Base-by-base conservation (phyloP, 1,140 invertebrate species). In the Euura lappo region DNA sequence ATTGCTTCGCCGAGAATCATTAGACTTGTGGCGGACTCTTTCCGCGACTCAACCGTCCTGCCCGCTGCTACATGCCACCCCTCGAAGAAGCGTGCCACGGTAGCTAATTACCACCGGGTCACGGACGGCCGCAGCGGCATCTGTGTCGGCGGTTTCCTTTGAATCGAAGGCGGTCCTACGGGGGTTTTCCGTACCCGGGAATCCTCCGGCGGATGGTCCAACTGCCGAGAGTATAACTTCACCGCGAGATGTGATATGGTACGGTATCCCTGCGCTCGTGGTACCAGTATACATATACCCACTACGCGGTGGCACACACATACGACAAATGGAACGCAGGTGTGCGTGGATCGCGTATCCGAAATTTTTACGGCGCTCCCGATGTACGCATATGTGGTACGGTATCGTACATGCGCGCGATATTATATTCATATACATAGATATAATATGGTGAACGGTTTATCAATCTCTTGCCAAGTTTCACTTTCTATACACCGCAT, bases 71-170 rank as follows among this genome's bases (percentile, higher is more conserved):
- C 10, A 11, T 8, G 51, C 51, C 51, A 60, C 51, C 51, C 51
- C 51, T 60, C 51, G 8, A n/a, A 60, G 51, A n/a, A 60, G 51
- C 51, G 51, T 60, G 51, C 51, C 51, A 60, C 51, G 51, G 77
- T 68, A 80, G 79, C 82, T 86, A 86, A 86, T 87, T 86, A 84
- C 78, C 78, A 72, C 69, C 74, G 78, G 78, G 80, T 76, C 76
- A 85, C 80, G 86, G 78, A 81, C 76, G 79, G 83, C 71, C 75
- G 79, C 75, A 71, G 84, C 85, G 86, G 86, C 74, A 65, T 71
- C 79, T 87, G 78, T 86, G 84, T 83, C 81, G 84, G 28, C 28
- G 28, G 84, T 73, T 73, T 70, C 72, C 73, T 79, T 80, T 76
- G 75, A 28, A 75, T 78, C 76, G 77, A 72, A 71, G 75, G 77